These are phyloP conservation scores for Falcunculus frontatus DNA, from an alignment of 2,113 vertebrate genomes.

Conservation along the genomic window DNA sequence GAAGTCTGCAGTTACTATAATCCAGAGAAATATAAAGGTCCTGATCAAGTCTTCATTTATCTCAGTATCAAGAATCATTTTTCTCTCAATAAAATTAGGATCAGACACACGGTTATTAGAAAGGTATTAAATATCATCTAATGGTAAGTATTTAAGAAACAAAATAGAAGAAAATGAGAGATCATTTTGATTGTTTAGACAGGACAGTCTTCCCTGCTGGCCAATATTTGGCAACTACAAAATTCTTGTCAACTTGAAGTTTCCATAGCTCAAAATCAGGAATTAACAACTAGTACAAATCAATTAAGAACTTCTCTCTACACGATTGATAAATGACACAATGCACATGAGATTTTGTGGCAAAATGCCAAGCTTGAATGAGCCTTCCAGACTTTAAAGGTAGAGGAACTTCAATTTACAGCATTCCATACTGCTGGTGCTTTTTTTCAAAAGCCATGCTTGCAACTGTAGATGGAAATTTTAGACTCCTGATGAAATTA, in stretches of 20 bases:
- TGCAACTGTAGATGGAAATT: neutral
- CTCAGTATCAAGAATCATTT: neutral
- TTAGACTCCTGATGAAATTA: neutral
- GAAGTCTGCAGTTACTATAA: neutral
- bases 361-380: neutral
- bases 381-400: neutral
- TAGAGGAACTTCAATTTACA: neutral
- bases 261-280: neutral
- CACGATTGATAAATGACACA: neutral
- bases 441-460: neutral
- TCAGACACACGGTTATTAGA: neutral
- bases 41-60: neutral
- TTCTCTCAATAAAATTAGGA: neutral
- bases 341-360: fast-evolving
- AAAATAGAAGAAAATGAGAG: neutral
- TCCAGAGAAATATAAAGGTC: neutral
- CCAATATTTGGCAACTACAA: neutral
- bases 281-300: neutral
- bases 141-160: neutral
- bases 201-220: neutral
- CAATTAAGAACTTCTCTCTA: neutral
- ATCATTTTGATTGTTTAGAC: neutral
- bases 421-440: neutral
- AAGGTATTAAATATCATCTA: neutral
- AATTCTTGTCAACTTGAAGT: neutral